Evolutionary conservation across 2,888 invertebrate species (phyloP).

Genomic region (Teleogryllus oceanicus): DNA sequence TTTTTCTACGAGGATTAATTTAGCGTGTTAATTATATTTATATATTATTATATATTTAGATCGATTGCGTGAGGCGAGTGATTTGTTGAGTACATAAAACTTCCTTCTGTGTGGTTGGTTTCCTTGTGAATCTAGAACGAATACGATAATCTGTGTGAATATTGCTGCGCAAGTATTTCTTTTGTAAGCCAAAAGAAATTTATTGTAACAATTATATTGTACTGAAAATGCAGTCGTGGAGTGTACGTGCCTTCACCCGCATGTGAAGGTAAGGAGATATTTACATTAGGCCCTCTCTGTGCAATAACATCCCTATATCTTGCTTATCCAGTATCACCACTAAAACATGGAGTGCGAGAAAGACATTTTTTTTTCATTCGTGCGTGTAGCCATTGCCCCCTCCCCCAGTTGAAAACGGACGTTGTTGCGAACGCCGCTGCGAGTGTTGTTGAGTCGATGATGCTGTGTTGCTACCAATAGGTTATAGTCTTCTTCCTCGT

Average conservation of each 20-base stretch:
- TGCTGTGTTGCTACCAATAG: not conserved
- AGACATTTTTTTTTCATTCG: not conserved
- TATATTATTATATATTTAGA: constrained; percentile 10
- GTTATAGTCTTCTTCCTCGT: not conserved
- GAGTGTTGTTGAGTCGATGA: not conserved
- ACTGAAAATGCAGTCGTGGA: not conserved
- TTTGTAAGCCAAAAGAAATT: not conserved
- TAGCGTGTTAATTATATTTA: not conserved
- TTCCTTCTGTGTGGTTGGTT: too few species aligned
- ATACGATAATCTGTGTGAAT: not conserved
- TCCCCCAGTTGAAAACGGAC: too few species aligned
- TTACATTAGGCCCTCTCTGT: constrained; percentile 21
- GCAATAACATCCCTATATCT: constrained; percentile 21
- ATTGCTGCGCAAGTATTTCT: constrained; percentile 21
- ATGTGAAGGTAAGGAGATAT: not conserved
- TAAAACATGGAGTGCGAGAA: not conserved
- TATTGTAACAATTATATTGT: constrained; percentile 18
- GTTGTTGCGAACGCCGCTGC: too few species aligned
- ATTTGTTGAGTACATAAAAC: not conserved
- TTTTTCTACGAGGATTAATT: constrained; percentile 11
- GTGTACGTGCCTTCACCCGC: not conserved
- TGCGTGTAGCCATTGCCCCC: not conserved
- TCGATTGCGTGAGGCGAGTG: not conserved
- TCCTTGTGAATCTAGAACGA: too few species aligned
- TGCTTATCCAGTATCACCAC: not conserved